Conservation (phyloP, 2,113 vertebrate species). For the Dascyllus trimaculatus region DNA sequence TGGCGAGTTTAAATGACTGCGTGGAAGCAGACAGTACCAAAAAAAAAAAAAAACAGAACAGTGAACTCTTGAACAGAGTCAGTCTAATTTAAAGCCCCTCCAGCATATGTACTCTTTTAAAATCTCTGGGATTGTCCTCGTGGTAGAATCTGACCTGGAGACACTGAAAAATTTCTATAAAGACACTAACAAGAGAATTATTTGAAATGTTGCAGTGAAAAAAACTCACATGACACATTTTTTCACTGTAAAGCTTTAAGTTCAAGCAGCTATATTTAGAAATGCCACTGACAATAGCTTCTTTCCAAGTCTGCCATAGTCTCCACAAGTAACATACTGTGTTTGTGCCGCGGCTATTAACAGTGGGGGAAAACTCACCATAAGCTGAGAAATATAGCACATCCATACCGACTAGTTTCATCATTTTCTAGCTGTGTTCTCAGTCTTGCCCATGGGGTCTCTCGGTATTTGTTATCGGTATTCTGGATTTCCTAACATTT, state of each 20-base stretch:
- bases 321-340: slow-evolving; percentile 34
- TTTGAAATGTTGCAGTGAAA: slow-evolving; percentile 2
- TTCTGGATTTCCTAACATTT: slow-evolving; percentile 17
- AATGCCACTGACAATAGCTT: neutral
- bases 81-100: too few species aligned
- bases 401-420: slow-evolving; percentile 53
- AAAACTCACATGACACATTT: neutral
- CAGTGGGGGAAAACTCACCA: slow-evolving; percentile 51
- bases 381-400: slow-evolving; percentile 78
- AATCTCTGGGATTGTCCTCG: neutral
- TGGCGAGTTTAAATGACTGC: neutral
- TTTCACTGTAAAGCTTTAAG: neutral
- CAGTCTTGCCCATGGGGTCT: slow-evolving; percentile 29
- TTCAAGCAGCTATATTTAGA: neutral
- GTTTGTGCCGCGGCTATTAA: slow-evolving; percentile 37
- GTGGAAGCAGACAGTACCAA: neutral
- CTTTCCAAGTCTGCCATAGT: neutral
- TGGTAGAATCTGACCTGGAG: neutral
- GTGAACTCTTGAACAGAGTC: too few species aligned
- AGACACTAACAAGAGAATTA: neutral
- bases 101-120: too few species aligned
- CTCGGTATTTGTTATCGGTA: slow-evolving; percentile 7
- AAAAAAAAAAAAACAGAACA: neutral
- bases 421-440: slow-evolving; percentile 50
- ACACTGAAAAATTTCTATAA: neutral